Evolutionary conservation across 2,797 vertebrate species (phyloP).

Genomic region (Ceyx erithaca): DNA sequence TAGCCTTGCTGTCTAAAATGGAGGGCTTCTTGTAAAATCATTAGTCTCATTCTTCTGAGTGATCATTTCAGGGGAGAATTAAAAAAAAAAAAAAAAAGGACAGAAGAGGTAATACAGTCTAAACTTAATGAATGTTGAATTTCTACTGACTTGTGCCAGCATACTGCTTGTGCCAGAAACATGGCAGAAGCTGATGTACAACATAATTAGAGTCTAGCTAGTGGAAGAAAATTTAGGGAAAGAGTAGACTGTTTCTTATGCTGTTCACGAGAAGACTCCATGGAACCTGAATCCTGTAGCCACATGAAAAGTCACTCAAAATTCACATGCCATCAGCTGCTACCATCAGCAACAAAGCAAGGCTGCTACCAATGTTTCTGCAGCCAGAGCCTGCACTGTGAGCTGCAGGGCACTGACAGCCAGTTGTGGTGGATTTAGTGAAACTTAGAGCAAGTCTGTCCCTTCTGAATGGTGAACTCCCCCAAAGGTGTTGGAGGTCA

Average conservation of each 20-base stretch:
- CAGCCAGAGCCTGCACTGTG: not conserved
- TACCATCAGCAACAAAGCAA: not conserved
- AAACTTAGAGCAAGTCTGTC: not conserved
- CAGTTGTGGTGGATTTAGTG: not conserved
- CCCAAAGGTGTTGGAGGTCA: not conserved
- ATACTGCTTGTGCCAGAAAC: not conserved
- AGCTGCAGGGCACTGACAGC: not conserved
- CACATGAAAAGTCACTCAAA: not conserved
- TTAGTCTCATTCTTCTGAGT: not conserved
- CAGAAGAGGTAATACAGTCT: not conserved
- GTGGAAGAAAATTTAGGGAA: not conserved
- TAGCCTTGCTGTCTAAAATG: not conserved
- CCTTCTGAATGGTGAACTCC: not conserved
- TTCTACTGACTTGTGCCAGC: not conserved
- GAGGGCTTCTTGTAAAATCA: not conserved
- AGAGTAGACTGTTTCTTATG: not conserved
- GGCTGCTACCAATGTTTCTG: not conserved
- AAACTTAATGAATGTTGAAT: conserved; percentile 23
- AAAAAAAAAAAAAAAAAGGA: too few species aligned
- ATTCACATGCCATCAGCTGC: not conserved
- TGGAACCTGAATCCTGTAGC: not conserved
- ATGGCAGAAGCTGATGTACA: conserved; percentile 15
- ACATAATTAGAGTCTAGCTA: not conserved
- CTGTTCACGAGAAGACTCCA: fast-evolving
- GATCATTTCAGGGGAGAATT: not conserved